Percentiles rank a stretch among this genome's conserved stretches.
Evolutionary conservation across 2,113 vertebrate genomes (phyloP).

Genomic region (Oplegnathus fasciatus): DNA sequence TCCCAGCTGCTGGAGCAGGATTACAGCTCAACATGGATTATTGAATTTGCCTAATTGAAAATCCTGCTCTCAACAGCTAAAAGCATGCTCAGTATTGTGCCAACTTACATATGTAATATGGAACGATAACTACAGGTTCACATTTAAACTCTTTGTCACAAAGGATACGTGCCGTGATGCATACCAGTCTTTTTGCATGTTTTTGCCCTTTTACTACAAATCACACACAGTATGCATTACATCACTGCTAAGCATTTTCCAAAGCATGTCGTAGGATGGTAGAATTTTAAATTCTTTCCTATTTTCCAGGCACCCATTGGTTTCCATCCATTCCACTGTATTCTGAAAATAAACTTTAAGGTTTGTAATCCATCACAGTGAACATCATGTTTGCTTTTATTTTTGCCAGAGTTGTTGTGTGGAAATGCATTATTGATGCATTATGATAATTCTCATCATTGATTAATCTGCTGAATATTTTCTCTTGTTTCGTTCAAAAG

Average conservation of each 20-base stretch:
- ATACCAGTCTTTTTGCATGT: not conserved
- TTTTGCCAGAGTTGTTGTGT: not conserved
- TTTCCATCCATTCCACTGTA: not conserved
- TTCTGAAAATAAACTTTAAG: not conserved
- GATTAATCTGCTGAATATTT: not conserved
- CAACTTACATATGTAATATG: not conserved
- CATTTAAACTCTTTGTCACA: not conserved
- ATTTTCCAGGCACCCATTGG: not conserved
- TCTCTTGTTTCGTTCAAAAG: not conserved
- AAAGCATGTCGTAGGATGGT: not conserved
- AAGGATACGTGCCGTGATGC: not conserved
- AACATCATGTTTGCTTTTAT: not conserved
- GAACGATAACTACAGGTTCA: not conserved
- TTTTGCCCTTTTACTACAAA: not conserved
- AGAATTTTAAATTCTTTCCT: not conserved
- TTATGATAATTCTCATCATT: not conserved
- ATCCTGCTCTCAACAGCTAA: not conserved
- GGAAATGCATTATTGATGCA: too few species aligned
- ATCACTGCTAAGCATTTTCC: not conserved
- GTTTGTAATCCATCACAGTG: not conserved
- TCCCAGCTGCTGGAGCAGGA: constrained; percentile 27
- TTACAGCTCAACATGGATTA: not conserved
- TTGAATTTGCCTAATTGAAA: constrained; percentile 16
- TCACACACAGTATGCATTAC: not conserved
- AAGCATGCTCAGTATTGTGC: constrained; percentile 16